Evolutionary conservation across 2,113 vertebrate species (phyloP).

Genomic region (Eretmochelys imbricata): DNA sequence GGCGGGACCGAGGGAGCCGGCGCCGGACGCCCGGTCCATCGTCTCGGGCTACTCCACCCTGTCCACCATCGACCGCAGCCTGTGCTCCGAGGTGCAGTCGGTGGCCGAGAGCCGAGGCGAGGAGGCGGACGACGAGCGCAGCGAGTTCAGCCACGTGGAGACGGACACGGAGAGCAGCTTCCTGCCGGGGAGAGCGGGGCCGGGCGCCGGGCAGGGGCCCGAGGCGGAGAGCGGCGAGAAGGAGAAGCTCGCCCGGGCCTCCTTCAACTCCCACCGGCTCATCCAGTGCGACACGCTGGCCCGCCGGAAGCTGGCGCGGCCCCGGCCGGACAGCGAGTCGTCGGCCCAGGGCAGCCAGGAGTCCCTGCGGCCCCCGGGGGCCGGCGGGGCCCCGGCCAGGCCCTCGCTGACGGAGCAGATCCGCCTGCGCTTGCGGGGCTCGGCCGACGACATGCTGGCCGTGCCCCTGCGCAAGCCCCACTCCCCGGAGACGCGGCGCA

Average conservation of each 20-base stretch:
- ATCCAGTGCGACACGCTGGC: slow-evolving; percentile 92
- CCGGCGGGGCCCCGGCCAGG: not conserved
- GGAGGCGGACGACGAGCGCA: slow-evolving; percentile 94
- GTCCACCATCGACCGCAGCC: slow-evolving; percentile 91
- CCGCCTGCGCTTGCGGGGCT: slow-evolving; percentile 84
- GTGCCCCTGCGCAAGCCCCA: slow-evolving; percentile 86
- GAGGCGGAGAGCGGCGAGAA: not conserved
- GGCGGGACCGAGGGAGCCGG: not conserved
- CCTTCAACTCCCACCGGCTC: slow-evolving; percentile 92
- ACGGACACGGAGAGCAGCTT: slow-evolving; percentile 93
- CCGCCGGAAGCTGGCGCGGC: slow-evolving; percentile 82
- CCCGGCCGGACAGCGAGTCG: slow-evolving; percentile 72
- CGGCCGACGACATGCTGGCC: slow-evolving; percentile 86
- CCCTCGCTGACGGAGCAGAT: slow-evolving; percentile 86
- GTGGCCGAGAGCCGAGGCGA: slow-evolving; percentile 86
- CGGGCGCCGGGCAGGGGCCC: not conserved
- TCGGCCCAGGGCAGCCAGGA: slow-evolving; percentile 77
- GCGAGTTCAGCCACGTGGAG: slow-evolving; percentile 88
- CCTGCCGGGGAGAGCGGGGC: not conserved
- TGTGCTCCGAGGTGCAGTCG: slow-evolving; percentile 79
- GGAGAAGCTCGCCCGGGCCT: slow-evolving; percentile 74
- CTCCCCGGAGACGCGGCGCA: slow-evolving; percentile 90
- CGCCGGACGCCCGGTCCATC: slow-evolving; percentile 89
- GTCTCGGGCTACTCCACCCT: slow-evolving; percentile 96
- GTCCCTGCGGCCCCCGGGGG: slow-evolving; percentile 22